These are phyloP conservation scores for Merodon equestris DNA, from an alignment of 2,888 invertebrate species.

Conservation along the genomic window DNA sequence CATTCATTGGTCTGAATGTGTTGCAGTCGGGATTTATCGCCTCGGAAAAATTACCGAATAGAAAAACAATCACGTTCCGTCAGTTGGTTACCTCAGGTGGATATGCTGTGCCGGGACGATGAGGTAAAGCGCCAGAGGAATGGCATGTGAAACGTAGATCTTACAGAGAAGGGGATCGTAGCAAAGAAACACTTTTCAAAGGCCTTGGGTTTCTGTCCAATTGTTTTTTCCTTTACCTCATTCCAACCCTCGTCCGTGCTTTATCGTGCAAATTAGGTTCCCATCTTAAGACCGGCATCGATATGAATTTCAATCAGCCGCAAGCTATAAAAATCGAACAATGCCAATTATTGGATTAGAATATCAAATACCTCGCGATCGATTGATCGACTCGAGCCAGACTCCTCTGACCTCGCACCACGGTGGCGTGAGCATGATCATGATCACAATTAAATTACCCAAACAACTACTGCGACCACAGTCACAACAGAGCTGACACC, in stretches of 20 bases:
- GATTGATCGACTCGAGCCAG: slow-evolving; percentile 44
- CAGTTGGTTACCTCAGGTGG: slow-evolving; percentile 27
- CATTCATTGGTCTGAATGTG: slow-evolving; percentile 59
- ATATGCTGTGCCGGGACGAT: not conserved
- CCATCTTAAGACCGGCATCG: slow-evolving; percentile 36
- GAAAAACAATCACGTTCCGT: slow-evolving; percentile 59
- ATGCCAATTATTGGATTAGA: slow-evolving; percentile 59
- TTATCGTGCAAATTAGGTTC: slow-evolving; percentile 38
- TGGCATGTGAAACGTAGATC: too few relatives aligned
- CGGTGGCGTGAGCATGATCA: slow-evolving; percentile 44
- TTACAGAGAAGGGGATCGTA: too few relatives aligned
- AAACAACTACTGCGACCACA: slow-evolving; percentile 37
- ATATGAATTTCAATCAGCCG: slow-evolving; percentile 53
- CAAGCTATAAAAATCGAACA: slow-evolving; percentile 39
- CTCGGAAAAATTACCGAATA: slow-evolving; percentile 49
- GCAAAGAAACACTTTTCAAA: too few relatives aligned
- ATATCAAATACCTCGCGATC: slow-evolving; percentile 52
- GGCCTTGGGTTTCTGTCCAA: too few relatives aligned
- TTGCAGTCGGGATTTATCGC: slow-evolving; percentile 58
- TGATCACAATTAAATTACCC: slow-evolving; percentile 68
- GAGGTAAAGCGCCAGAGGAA: too few relatives aligned
- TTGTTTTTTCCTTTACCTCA: too few relatives aligned
- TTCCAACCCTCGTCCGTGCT: too few relatives aligned
- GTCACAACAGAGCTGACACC: slow-evolving; percentile 52
- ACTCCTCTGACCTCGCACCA: slow-evolving; percentile 16